These are phyloP conservation scores for Sinocyclocheilus anophthalmus DNA, from an alignment of 2,113 vertebrate genomes.

Conservation along the genomic window DNA sequence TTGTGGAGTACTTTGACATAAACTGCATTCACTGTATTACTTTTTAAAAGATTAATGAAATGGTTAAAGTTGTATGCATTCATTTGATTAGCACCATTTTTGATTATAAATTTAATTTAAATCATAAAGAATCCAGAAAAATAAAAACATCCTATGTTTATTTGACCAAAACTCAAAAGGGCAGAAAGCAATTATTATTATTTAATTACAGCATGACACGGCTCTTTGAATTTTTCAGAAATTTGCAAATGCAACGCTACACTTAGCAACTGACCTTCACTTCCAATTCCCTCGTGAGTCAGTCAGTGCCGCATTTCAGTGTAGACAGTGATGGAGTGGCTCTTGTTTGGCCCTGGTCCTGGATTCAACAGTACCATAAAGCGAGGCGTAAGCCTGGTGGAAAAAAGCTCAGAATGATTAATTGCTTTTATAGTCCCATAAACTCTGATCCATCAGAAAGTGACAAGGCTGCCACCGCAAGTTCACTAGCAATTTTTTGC, in stretches of 20 bases:
- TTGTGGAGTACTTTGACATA: too few species aligned
- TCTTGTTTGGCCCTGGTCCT: not conserved
- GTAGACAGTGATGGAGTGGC: slow-evolving; percentile 36
- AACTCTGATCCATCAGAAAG: slow-evolving; percentile 48
- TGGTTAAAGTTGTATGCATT: not conserved
- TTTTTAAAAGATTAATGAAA: not conserved
- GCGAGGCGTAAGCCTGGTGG: slow-evolving; percentile 12
- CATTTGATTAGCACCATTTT: not conserved
- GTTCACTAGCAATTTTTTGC: not conserved
- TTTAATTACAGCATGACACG: not conserved
- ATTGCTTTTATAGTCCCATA: slow-evolving; percentile 37
- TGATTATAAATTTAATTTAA: not conserved
- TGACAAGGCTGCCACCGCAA: slow-evolving; percentile 3
- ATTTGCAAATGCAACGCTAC: not conserved
- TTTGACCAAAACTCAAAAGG: too few species aligned
- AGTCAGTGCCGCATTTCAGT: not conserved
- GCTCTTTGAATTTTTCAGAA: not conserved
- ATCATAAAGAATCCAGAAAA: too few species aligned
- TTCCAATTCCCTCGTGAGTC: not conserved
- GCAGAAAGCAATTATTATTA: not conserved
- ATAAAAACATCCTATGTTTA: too few species aligned
- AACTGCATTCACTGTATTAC: too few species aligned
- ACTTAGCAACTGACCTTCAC: not conserved
- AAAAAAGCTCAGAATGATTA: slow-evolving; percentile 24
- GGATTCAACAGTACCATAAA: slow-evolving; percentile 21